A percentile compares a stretch with the other conserved stretches of the same genome.
These are phyloP conservation scores for Scaptomyza flava DNA, from an alignment of 2,888 invertebrate species.

Conservation along the genomic window DNA sequence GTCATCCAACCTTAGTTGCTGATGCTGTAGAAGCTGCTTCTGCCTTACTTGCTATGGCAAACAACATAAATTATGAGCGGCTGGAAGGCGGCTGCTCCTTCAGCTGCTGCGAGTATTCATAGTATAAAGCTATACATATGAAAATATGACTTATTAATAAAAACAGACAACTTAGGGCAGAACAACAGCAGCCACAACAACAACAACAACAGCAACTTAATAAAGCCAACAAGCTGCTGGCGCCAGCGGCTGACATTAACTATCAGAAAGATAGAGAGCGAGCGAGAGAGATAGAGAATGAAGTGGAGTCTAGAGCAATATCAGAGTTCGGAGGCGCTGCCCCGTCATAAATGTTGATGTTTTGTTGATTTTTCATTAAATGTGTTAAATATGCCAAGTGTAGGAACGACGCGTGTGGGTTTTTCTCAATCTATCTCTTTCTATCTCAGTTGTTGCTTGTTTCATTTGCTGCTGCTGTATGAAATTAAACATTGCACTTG, in stretches of 20 bases:
- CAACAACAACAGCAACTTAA: constrained; percentile 73
- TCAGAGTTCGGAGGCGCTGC: constrained; percentile 31
- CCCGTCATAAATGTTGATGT: constrained; percentile 72
- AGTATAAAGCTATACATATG: constrained; percentile 31
- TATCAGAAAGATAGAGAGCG: background rate
- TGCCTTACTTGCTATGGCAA: constrained; percentile 32
- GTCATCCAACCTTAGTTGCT: constrained; percentile 54
- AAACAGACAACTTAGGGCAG: constrained; percentile 66
- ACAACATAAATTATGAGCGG: constrained; percentile 69
- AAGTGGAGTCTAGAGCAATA: constrained; percentile 35
- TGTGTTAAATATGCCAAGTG: constrained; percentile 78
- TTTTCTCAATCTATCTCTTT: constrained; percentile 32
- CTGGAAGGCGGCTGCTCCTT: constrained; percentile 29
- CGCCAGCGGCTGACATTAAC: constrained; percentile 53
- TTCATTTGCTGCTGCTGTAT: constrained; percentile 20
- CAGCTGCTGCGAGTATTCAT: constrained; percentile 32
- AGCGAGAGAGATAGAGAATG: constrained; percentile 3
- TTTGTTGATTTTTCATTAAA: constrained; percentile 79
- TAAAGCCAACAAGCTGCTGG: constrained; percentile 69
- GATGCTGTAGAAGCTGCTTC: constrained; percentile 21
- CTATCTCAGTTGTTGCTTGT: background rate
- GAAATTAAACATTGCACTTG: constrained; percentile 53
- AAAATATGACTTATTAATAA: constrained; percentile 81
- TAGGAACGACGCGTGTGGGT: constrained; percentile 73
- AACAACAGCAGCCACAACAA: constrained; percentile 37